A percentile compares a stretch with the other conserved stretches of the same genome.
Conservation (phyloP, 2,797 vertebrate species). For the Adrianichthys oophorus region DNA sequence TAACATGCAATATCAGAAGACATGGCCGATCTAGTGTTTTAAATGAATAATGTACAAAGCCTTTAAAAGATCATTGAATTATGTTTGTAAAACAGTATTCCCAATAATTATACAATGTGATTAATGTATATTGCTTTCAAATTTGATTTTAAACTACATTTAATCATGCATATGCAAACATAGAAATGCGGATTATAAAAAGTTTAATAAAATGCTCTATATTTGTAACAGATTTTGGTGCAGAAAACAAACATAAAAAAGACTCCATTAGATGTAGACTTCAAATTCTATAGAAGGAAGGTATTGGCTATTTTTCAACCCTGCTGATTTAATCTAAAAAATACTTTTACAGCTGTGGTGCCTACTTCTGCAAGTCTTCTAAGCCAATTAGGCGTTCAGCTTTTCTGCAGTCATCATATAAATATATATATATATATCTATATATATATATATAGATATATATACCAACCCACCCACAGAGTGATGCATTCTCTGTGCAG, state of each 20-base stretch:
- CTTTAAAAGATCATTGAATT: too few relatives aligned
- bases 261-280: slow-evolving; percentile 18
- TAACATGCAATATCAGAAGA: too few relatives aligned
- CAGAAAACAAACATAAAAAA: background rate
- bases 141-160: too few relatives aligned
- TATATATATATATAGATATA: slow-evolving; percentile 9
- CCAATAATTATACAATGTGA: too few relatives aligned
- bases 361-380: slow-evolving; percentile 42
- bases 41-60: too few relatives aligned
- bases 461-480: slow-evolving; percentile 50
- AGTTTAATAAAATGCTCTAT: too few relatives aligned
- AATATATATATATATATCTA: slow-evolving; percentile 15
- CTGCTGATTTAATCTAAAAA: slow-evolving; percentile 33
- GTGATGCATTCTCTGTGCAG: slow-evolving; percentile 14
- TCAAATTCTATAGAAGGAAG: background rate
- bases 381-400: slow-evolving; percentile 59
- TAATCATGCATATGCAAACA: too few relatives aligned
- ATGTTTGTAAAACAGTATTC: too few relatives aligned
- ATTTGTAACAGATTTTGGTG: too few relatives aligned
- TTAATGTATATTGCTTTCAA: too few relatives aligned
- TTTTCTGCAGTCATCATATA: slow-evolving; percentile 57
- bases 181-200: too few relatives aligned
- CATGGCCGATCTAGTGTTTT: too few relatives aligned
- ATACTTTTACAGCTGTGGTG: slow-evolving; percentile 27
- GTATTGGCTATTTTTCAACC: slow-evolving; percentile 32